Evolutionary conservation across 1,140 invertebrate species (phyloP).

Genomic region (Conus betulinus): DNA sequence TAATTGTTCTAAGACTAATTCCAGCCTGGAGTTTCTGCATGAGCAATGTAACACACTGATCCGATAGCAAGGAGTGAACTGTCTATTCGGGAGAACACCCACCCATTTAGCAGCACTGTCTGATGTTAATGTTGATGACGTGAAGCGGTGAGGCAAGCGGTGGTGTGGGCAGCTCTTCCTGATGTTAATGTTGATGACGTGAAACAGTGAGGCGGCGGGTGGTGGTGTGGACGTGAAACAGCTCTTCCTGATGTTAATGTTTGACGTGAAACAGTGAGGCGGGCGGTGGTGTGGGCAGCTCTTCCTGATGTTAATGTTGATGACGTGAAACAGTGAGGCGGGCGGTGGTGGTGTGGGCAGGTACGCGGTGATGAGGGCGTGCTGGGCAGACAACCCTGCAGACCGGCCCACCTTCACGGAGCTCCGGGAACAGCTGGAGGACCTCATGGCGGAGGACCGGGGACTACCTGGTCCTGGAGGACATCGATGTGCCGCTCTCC

Average conservation of each 20-base stretch:
- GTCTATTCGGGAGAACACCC: too few relatives aligned
- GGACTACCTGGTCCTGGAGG: slow-evolving; percentile 73
- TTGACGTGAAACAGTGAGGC: neutral
- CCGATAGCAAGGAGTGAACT: too few relatives aligned
- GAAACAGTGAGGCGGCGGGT: neutral
- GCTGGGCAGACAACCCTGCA: slow-evolving; percentile 86
- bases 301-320: too few relatives aligned
- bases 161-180: neutral
- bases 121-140: too few relatives aligned
- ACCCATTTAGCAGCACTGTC: too few relatives aligned
- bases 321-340: too few relatives aligned
- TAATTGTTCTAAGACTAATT: too few relatives aligned
- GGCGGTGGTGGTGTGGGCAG: slow-evolving; percentile 76
- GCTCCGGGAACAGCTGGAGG: slow-evolving; percentile 80
- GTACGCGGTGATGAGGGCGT: slow-evolving; percentile 85
- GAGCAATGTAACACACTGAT: too few relatives aligned
- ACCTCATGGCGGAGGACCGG: slow-evolving; percentile 76
- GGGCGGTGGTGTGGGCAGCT: neutral
- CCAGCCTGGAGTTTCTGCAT: too few relatives aligned
- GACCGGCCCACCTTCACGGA: slow-evolving; percentile 87
- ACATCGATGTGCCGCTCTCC: slow-evolving; percentile 68
- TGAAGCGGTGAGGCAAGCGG: neutral
- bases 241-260: too few relatives aligned
- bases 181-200: too few relatives aligned
- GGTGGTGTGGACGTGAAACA: neutral